These are phyloP conservation scores for Oreortyx pictus DNA, from an alignment of 2,797 vertebrate genomes.

Conservation along the genomic window DNA sequence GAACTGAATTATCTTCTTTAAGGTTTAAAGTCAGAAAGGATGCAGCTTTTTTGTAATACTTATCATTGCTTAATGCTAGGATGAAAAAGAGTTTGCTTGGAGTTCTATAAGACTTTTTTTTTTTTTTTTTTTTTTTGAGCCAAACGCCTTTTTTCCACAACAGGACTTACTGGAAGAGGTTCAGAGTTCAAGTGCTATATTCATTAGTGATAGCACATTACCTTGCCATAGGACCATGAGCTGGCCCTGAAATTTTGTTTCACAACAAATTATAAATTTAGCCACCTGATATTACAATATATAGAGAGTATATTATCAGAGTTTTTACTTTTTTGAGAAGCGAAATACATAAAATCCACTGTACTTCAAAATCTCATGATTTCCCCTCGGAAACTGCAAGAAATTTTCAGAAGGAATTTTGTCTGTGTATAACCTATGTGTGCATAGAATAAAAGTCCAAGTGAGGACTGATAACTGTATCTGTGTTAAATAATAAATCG, in stretches of 20 bases:
- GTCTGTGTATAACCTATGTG: fast-evolving
- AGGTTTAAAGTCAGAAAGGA: background rate
- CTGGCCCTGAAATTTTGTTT: background rate
- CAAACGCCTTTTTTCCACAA: background rate
- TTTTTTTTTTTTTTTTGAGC: background rate
- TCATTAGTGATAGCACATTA: background rate
- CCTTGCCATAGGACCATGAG: background rate
- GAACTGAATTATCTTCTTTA: background rate
- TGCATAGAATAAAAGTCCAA: background rate
- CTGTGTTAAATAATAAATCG: background rate
- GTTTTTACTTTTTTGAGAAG: background rate
- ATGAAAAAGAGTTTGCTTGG: background rate
- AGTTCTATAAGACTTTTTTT: fast-evolving
- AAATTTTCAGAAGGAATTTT: background rate
- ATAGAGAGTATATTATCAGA: background rate
- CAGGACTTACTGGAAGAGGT: background rate
- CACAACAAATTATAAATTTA: background rate
- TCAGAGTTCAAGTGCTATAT: background rate
- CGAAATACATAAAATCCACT: background rate
- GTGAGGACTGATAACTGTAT: background rate
- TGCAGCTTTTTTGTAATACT: background rate
- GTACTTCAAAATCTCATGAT: background rate
- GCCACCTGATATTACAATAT: background rate
- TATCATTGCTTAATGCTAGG: background rate
- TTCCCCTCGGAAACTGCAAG: background rate